Percentiles rank a stretch among this genome's conserved stretches.
These are phyloP conservation scores for Drosophila seclusa DNA, from an alignment of 2,888 invertebrate genomes.

Conservation along the genomic window DNA sequence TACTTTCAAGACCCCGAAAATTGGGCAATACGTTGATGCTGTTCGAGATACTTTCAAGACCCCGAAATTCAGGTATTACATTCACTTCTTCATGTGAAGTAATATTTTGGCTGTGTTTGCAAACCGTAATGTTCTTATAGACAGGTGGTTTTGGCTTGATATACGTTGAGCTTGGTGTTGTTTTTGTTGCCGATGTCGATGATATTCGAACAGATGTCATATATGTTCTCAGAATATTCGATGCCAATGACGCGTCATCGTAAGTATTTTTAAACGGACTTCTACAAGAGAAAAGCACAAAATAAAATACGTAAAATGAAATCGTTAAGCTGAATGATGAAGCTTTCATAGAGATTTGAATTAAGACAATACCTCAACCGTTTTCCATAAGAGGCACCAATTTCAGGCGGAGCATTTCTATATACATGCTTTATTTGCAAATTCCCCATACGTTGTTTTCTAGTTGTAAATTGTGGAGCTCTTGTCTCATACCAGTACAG, in stretches of 20 bases:
- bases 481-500: constrained; percentile 7
- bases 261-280: constrained; percentile 18
- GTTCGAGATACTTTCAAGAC: constrained; percentile 13
- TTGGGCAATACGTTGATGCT: constrained; percentile 2
- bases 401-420: constrained; percentile 3
- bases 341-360: not conserved
- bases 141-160: constrained; percentile 11
- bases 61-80: constrained; percentile 1
- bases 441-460: constrained; percentile 9
- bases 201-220: constrained; percentile 7
- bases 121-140: constrained; percentile 20
- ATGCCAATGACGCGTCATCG: constrained; percentile 19
- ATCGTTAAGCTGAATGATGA: not conserved
- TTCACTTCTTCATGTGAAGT: not conserved
- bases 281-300: constrained; percentile 9
- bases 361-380: constrained; percentile 3
- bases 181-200: constrained; percentile 22
- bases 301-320: not conserved
- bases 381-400: constrained; percentile 1
- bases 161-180: not conserved
- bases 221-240: constrained; percentile 23
- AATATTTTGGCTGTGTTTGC: constrained; percentile 21
- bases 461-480: not conserved
- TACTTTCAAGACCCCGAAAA: constrained; percentile 17
- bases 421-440: constrained; percentile 3